A percentile compares a stretch with the other conserved stretches of the same genome.
Evolutionary conservation across 2,113 vertebrate species (phyloP).

Genomic region (Neofelis nebulosa): DNA sequence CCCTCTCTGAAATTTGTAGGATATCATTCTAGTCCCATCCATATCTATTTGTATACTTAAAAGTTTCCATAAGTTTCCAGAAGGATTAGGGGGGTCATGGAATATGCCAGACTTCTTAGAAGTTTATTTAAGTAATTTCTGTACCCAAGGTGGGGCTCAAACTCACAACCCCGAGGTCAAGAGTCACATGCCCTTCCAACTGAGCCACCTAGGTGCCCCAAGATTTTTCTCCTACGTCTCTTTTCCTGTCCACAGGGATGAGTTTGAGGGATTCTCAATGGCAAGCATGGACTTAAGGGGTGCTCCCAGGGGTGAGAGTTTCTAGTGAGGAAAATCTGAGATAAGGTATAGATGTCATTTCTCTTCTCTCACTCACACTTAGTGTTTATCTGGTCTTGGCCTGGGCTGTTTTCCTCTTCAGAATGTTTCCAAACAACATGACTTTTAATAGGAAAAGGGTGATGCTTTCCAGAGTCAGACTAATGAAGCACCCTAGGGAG

Average conservation of each 20-base stretch:
- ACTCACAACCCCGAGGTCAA: neutral
- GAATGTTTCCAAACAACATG: neutral
- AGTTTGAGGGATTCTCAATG: too few relatives aligned
- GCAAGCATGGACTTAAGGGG: neutral
- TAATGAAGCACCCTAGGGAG: neutral
- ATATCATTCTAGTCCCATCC: neutral
- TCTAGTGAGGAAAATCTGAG: neutral
- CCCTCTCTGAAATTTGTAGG: neutral
- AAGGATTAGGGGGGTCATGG: neutral
- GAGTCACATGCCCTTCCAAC: neutral
- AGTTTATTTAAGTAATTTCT: neutral
- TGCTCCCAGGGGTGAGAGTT: neutral
- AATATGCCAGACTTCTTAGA: too few relatives aligned
- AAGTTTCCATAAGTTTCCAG: neutral
- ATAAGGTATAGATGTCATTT: neutral
- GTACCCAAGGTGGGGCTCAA: neutral
- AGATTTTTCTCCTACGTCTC: neutral
- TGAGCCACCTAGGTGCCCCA: neutral
- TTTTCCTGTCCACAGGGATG: neutral
- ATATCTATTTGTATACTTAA: too few relatives aligned
- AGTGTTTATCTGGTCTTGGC: neutral
- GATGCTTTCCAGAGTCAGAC: neutral
- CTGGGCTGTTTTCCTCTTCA: neutral
- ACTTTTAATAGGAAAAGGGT: neutral
- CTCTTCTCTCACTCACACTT: neutral